A percentile compares a stretch with the other conserved stretches of the same genome.
phyloP scores from a whole-genome alignment of 2,797 vertebrate species.

The Coregonus sp. region DNA sequence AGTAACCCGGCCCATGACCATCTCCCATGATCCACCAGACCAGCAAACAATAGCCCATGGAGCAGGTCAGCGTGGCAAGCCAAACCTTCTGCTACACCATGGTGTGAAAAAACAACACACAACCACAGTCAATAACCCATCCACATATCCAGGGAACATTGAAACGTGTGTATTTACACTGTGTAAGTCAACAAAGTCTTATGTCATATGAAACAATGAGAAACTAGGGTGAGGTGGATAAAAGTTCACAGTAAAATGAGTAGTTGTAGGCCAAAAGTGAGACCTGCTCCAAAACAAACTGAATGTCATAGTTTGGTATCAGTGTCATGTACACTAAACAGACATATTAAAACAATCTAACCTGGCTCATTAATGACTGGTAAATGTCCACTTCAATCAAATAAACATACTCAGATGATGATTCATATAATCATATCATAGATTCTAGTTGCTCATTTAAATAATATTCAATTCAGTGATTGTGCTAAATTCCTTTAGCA shows the following conservation, averaged over 20 bases:
- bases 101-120: not conserved
- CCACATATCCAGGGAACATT: not conserved
- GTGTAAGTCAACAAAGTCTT: not conserved
- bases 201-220: not conserved
- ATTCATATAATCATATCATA: not conserved
- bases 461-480: no score
- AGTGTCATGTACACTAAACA: no score
- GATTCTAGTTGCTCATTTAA: no score
- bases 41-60: not conserved
- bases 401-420: not conserved
- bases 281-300: no score
- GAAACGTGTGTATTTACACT: not conserved
- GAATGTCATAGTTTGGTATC: no score
- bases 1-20: constrained; percentile 28
- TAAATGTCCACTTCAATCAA: not conserved
- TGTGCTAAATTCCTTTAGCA: not conserved
- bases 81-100: not conserved
- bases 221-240: not conserved
- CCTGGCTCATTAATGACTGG: no score
- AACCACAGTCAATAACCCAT: not conserved
- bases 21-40: not conserved
- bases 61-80: not conserved
- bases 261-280: not conserved
- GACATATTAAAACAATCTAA: no score
- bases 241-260: not conserved